These are phyloP conservation scores for Apeltes quadracus DNA, from an alignment of 2,113 vertebrate genomes.

Conservation along the genomic window DNA sequence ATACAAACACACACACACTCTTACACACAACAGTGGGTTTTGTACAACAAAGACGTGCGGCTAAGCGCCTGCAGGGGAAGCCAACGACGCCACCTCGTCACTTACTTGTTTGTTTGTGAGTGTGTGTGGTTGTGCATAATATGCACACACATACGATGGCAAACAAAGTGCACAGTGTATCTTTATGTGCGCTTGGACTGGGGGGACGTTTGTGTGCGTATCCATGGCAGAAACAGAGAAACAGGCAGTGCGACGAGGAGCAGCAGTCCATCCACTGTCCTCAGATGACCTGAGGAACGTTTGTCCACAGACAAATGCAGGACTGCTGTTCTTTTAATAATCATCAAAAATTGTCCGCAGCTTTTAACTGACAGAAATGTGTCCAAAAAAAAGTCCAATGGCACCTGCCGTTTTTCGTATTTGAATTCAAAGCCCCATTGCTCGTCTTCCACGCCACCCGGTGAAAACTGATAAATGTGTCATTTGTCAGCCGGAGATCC, in stretches of 20 bases:
- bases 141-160: constrained; percentile 2
- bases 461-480: constrained; percentile 54
- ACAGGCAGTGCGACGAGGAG: constrained; percentile 16
- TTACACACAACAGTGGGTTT: constrained; percentile 14
- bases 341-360: not conserved
- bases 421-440: not conserved
- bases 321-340: not conserved
- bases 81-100: constrained; percentile 32
- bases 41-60: constrained; percentile 32
- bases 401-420: not conserved
- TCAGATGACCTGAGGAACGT: constrained; percentile 12
- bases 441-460: not conserved
- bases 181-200: not conserved
- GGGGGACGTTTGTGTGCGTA: not conserved
- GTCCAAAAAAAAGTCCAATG: too few relatives aligned
- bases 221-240: too few relatives aligned
- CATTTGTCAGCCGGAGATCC: constrained; percentile 54
- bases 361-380: too few relatives aligned
- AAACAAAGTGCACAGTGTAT: not conserved
- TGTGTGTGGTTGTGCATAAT: not conserved
- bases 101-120: not conserved
- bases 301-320: not conserved
- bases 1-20: constrained; percentile 8
- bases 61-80: constrained; percentile 27
- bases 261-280: constrained; percentile 23